These are phyloP conservation scores for Panagrolaimus sp. DNA, from an alignment of 1,140 invertebrate genomes.

Conservation along the genomic window DNA sequence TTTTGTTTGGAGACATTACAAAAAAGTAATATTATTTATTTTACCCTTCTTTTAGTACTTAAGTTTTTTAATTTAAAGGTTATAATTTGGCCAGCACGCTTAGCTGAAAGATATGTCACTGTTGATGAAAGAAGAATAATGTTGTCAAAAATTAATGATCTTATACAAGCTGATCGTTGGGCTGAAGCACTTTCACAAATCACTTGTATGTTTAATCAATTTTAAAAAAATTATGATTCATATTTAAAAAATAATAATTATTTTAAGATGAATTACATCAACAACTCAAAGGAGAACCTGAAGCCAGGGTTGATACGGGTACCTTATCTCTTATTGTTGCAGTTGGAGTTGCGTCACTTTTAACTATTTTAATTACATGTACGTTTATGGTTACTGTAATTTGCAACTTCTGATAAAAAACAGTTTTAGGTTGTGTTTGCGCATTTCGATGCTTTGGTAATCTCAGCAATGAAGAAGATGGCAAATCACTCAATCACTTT, in stretches of 20 bases:
- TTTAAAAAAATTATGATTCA: not conserved
- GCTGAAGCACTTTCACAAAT: conserved; percentile 36
- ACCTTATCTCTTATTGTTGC: conserved; percentile 52
- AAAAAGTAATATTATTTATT: conserved; percentile 41
- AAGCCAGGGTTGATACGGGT: conserved; percentile 50
- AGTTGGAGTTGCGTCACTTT: conserved; percentile 47
- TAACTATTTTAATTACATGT: conserved; percentile 55
- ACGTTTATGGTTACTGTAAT: not conserved
- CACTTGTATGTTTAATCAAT: conserved; percentile 18
- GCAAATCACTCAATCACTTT: conserved; percentile 35
- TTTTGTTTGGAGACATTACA: conserved; percentile 58
- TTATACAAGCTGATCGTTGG: conserved; percentile 53
- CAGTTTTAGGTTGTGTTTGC: conserved; percentile 53
- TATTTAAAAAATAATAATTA: not conserved
- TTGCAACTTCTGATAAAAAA: not conserved
- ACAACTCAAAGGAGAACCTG: conserved; percentile 51
- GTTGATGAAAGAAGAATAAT: conserved; percentile 48
- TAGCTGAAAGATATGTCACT: conserved; percentile 52
- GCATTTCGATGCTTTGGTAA: conserved; percentile 59
- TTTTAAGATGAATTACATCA: conserved; percentile 46
- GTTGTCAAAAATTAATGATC: conserved; percentile 48
- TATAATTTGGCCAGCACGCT: conserved; percentile 56
- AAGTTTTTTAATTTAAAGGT: conserved; percentile 36
- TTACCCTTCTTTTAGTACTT: not conserved
- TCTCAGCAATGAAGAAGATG: conserved; percentile 40